phyloP scores from a whole-genome alignment of 2,113 vertebrate species.

The Danionella cerebrum region DNA sequence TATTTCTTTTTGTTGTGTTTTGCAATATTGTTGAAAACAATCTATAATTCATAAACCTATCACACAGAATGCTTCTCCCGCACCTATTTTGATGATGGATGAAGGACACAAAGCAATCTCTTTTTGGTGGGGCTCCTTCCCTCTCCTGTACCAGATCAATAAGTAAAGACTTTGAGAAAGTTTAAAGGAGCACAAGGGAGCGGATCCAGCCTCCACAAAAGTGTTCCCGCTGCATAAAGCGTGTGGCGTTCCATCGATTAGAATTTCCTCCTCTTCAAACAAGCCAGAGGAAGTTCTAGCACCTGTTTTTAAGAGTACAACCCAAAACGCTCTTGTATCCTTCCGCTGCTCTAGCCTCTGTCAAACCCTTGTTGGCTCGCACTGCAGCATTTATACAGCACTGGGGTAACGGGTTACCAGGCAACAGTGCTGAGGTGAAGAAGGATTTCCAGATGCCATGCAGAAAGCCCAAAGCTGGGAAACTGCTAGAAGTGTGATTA shows the following conservation, averaged over 20 bases:
- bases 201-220: not conserved
- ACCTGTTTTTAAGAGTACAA: not conserved
- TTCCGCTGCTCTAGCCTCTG: slow-evolving; percentile 2
- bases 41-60: too few species aligned
- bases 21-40: too few species aligned
- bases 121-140: not conserved
- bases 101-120: too few species aligned
- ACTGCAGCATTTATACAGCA: slow-evolving; percentile 8
- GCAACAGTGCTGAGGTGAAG: slow-evolving; percentile 30
- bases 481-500: slow-evolving; percentile 11
- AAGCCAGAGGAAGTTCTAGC: not conserved
- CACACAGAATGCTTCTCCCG: too few species aligned
- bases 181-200: not conserved
- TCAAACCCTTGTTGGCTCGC: slow-evolving; percentile 11
- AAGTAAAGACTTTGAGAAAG: not conserved
- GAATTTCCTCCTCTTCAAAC: not conserved
- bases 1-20: too few species aligned
- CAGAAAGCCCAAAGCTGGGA: slow-evolving; percentile 19
- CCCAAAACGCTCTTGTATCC: not conserved
- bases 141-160: not conserved
- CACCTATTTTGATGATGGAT: too few species aligned
- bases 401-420: slow-evolving; percentile 25
- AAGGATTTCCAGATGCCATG: slow-evolving; percentile 13
- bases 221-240: not conserved
- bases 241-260: not conserved